A percentile compares a stretch with the other conserved stretches of the same genome.
Evolutionary conservation across 2,888 invertebrate genomes (phyloP).

Genomic region (Neria commutata): DNA sequence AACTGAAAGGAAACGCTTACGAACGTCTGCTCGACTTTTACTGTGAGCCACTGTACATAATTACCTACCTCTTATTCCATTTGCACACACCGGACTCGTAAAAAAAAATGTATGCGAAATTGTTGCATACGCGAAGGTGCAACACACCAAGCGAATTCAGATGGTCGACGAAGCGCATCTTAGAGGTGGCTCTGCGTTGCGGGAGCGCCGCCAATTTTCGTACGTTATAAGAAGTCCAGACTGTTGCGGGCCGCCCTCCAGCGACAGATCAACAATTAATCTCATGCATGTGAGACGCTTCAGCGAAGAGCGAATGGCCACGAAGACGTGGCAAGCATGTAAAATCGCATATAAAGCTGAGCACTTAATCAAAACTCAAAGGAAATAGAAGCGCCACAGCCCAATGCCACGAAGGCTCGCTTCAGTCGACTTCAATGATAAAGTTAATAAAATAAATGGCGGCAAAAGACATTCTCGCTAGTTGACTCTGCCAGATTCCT

Average conservation of each 20-base stretch:
- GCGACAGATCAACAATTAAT: conserved; percentile 61
- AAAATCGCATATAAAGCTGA: conserved; percentile 51
- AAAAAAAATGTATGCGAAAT: no score
- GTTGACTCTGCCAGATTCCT: conserved; percentile 32
- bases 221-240: no score
- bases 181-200: no score
- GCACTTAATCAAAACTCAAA: conserved; percentile 48
- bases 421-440: background rate
- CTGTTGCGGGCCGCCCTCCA: conserved; percentile 56
- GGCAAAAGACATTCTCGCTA: conserved; percentile 50
- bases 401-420: background rate
- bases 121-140: no score
- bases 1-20: no score
- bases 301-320: conserved; percentile 30
- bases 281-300: conserved; percentile 42
- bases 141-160: no score
- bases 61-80: no score
- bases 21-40: no score
- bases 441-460: conserved; percentile 33
- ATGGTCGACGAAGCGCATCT: no score
- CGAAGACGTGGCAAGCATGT: conserved; percentile 38
- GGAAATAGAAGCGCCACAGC: conserved; percentile 31
- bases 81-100: no score
- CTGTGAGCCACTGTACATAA: no score
- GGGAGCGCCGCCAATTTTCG: no score